phyloP scores from a whole-genome alignment of 2,113 vertebrate genomes.

The Mirounga angustirostris region DNA sequence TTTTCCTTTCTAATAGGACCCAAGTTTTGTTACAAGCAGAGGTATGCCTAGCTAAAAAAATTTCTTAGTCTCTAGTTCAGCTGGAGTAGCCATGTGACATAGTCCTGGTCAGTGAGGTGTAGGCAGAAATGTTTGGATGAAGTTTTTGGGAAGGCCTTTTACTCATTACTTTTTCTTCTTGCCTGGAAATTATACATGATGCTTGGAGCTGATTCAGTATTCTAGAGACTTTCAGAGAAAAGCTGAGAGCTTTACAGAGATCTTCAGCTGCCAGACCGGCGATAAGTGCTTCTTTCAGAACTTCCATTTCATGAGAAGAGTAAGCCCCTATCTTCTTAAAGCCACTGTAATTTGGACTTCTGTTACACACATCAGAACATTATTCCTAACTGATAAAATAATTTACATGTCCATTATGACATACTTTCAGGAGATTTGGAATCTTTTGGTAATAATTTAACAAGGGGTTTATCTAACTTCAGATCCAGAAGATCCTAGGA shows the following conservation, averaged over 20 bases:
- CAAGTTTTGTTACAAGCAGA: conserved; percentile 5
- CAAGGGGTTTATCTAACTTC: background rate
- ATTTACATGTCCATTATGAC: conserved; percentile 11
- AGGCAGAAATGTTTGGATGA: conserved; percentile 38
- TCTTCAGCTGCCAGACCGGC: background rate
- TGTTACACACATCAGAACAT: background rate
- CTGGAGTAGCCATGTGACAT: background rate
- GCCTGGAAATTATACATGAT: background rate
- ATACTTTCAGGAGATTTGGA: conserved; percentile 52
- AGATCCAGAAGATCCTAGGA: background rate
- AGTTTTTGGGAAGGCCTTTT: background rate
- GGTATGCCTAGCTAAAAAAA: background rate
- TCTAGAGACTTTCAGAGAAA: background rate
- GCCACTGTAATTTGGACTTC: background rate
- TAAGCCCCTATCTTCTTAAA: conserved; percentile 1
- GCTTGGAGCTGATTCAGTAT: background rate
- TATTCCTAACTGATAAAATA: background rate
- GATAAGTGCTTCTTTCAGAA: background rate
- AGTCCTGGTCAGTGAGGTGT: background rate
- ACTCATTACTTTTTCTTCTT: background rate
- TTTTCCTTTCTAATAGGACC: background rate
- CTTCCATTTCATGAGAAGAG: background rate
- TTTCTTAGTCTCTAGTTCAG: background rate
- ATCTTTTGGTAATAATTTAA: conserved; percentile 59
- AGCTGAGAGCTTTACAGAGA: background rate